phyloP scores from a whole-genome alignment of 2,888 invertebrate species.

The Biston stratarius region DNA sequence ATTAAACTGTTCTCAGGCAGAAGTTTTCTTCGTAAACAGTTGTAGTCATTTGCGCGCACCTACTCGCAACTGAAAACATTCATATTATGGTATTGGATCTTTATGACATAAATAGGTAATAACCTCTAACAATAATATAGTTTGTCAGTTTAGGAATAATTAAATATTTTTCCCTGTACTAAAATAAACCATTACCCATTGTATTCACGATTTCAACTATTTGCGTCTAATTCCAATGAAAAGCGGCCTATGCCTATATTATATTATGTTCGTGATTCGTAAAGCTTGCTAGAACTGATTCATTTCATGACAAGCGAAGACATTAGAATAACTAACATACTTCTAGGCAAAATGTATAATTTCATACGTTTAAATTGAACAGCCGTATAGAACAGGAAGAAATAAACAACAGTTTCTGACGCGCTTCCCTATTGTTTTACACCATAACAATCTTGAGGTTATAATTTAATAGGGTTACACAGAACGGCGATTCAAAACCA shows the following conservation, averaged over 20 bases:
- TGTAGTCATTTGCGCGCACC: conserved; percentile 17
- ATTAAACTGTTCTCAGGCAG: conserved; percentile 42
- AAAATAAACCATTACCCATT: background rate
- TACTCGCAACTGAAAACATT: conserved; percentile 9
- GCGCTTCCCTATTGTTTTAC: background rate
- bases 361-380: conserved; percentile 1
- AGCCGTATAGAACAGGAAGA: background rate
- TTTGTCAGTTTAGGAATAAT: background rate
- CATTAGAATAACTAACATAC: background rate
- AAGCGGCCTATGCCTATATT: background rate
- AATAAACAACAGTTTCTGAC: background rate
- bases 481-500: too few species aligned
- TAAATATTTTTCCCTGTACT: background rate
- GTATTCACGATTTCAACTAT: background rate
- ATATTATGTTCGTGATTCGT: background rate
- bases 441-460: background rate
- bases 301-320: conserved; percentile 23
- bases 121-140: too few species aligned
- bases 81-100: background rate
- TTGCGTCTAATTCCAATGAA: too few species aligned
- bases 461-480: too few species aligned
- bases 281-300: conserved; percentile 18
- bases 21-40: conserved; percentile 45
- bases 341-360: conserved; percentile 2
- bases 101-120: background rate